Evolutionary conservation across 1,140 invertebrate genomes (phyloP), one percentile per base, ranked within the genome.

Genomic region (Ostrea denselamellosa): DNA sequence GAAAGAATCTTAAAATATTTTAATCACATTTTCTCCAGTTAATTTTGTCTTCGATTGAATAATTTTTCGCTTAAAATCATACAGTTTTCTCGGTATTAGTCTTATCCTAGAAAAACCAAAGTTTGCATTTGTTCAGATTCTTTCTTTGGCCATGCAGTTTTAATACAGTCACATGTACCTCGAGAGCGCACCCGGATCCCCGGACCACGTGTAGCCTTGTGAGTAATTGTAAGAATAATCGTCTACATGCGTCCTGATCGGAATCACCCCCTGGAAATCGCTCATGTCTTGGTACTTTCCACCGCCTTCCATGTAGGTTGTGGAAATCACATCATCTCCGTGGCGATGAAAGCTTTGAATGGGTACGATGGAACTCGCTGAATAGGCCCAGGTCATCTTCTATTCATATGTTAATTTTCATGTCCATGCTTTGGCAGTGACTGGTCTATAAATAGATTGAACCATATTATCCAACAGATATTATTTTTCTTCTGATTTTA

Each of bases 251-350:
- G 10, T 25, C 68, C 68, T 77, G 28, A 77, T 77, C 12, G 68
- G 68, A 77, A 25, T 34, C 68, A 77, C 68, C 68, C 25, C 68
- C 25, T 22, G 68, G 68, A 77, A 77, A 77, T 77, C 68, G 68
- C 9, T 77, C 28, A 34, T 28, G 28, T 28, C 14, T 34, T 14
- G 28, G 14, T 28, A 28, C 22, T 77, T 77, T 25, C 28, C 68
- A 28, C 68, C 28, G 22, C 25, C 28, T 34, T 22, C 68, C 68
- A 77, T 77, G 22, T 77, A 14, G 25, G 28, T 14, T 44, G 22
- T 25, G 68, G 28, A 71, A 77, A 77, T 77, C 68, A 77, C 68
- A 77, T 25, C 68, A 34, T 28, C 22, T 34, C 28, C 68, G 68
- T 77, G 68, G 68, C 68, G 28, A 14, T 71, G n/a, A 71, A 71